A percentile compares a stretch with the other conserved stretches of the same genome.
Evolutionary conservation across 2,113 vertebrate species (phyloP).

Genomic region (Zosterops lateralis): DNA sequence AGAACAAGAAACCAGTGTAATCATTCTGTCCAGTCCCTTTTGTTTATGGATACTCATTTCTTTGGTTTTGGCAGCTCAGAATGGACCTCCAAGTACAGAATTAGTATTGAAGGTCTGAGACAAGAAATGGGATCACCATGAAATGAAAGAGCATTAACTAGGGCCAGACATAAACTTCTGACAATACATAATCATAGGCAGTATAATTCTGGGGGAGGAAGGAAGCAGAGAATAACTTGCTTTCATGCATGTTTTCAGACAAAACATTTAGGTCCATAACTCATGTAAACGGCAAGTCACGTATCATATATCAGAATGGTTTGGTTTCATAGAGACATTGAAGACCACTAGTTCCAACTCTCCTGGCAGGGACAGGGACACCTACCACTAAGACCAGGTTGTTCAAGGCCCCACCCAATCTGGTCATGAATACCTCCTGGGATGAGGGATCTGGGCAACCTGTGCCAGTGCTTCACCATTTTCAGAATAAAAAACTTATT

Average conservation of each 20-base stretch:
- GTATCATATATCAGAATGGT: background rate
- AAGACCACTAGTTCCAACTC: background rate
- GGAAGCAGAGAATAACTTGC: background rate
- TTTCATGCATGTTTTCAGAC: background rate
- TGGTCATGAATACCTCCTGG: background rate
- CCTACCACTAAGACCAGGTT: background rate
- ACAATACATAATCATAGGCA: background rate
- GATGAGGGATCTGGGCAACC: background rate
- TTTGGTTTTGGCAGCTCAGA: background rate
- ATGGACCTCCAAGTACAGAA: background rate
- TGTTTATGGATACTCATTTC: background rate
- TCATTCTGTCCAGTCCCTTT: background rate
- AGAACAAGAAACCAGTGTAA: background rate
- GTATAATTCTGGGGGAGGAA: background rate
- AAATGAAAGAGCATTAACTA: background rate
- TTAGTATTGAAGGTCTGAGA: background rate
- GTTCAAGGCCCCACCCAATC: background rate
- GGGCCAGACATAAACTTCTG: background rate
- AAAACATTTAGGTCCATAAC: background rate
- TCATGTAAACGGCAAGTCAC: background rate
- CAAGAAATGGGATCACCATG: background rate
- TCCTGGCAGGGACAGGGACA: background rate
- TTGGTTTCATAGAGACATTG: background rate
- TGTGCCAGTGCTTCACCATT: background rate
- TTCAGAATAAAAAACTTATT: background rate